Evolutionary conservation across 2,888 invertebrate genomes (phyloP), one percentile per base, ranked within the genome.

Genomic region (Tinea pellionella): DNA sequence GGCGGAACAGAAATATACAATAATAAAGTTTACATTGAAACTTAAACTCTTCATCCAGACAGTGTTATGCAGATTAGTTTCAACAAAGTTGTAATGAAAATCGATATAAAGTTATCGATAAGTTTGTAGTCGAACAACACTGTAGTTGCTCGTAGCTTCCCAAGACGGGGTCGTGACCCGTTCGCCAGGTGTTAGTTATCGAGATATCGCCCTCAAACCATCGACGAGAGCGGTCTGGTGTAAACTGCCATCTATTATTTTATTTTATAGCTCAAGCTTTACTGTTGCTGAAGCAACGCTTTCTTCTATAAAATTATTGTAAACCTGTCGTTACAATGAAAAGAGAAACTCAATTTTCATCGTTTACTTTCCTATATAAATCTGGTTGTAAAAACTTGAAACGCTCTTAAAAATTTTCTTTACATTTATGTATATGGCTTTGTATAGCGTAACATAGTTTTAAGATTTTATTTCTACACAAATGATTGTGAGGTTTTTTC

Each of bases 151-250:
- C 55, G 55, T 55, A 55, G 18, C 55, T 63, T 65, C 68, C 37
- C 65, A 65, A 66, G 67, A 68, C 63, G 63, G 63, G 74, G 70
- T 75, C 76, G 69, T 69, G 74, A 74, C 74, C 73, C 66, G 68
- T 62, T 66, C 67, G 69, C 70, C 74, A 74, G 74, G 74, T 74
- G 73, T 66, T 64, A 63, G 63, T 68, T 66, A 70, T 63, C 68
- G 63, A 63, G 61, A 42, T 51, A 61, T 58, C 58, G 59, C 47
- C 60, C 61, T 63, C 61, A 63, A 65, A 61, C 61, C 60, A 59
- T 51, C 63, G 47, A 60, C 61, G 62, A 63, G 32, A 57, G 57
- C 32, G 32, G 57, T 57, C 57, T 57, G 65, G 63, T 68, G 61
- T 60, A 60, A 63, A 64, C 66, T 64, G 67, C 64, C 65, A 66